Evolutionary conservation across 35 echinoderm and acorn worm species (phyloP).

Genomic region (Chiridota heheva): DNA sequence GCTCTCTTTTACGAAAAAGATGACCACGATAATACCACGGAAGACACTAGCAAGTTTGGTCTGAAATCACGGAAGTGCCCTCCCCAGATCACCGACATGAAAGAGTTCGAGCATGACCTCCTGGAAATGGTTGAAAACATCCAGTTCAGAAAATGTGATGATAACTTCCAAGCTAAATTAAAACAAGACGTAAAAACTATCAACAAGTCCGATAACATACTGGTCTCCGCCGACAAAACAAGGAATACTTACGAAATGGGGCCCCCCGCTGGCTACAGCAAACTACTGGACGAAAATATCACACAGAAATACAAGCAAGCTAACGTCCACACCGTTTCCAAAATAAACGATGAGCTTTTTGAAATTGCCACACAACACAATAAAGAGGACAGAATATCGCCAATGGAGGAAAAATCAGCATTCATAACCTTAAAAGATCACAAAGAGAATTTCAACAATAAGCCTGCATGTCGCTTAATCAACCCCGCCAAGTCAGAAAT

Average conservation of each 20-base stretch:
- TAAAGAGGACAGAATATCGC: too few relatives aligned
- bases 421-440: too few relatives aligned
- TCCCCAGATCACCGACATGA: conserved; percentile 53
- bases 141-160: conserved; percentile 12
- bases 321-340: too few relatives aligned
- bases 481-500: too few relatives aligned
- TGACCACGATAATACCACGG: background rate
- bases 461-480: too few relatives aligned
- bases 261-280: background rate
- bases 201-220: too few relatives aligned
- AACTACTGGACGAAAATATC: background rate
- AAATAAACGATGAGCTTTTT: too few relatives aligned
- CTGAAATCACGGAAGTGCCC: conserved; percentile 44
- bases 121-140: conserved; percentile 35
- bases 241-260: conserved; percentile 8
- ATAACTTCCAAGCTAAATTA: conserved; percentile 28
- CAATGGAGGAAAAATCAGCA: too few relatives aligned
- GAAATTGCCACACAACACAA: too few relatives aligned
- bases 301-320: conserved; percentile 4
- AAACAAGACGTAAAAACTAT: conserved; percentile 29
- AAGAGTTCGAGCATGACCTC: conserved; percentile 49
- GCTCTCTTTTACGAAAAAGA: conserved; percentile 19
- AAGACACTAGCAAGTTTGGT: conserved; percentile 1
- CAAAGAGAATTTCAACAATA: too few relatives aligned
- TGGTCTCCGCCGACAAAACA: conserved; percentile 15